Percentiles rank a stretch among this genome's conserved stretches.
Evolutionary conservation across 2,888 invertebrate species (phyloP).

Genomic region (Watsonalla binaria): DNA sequence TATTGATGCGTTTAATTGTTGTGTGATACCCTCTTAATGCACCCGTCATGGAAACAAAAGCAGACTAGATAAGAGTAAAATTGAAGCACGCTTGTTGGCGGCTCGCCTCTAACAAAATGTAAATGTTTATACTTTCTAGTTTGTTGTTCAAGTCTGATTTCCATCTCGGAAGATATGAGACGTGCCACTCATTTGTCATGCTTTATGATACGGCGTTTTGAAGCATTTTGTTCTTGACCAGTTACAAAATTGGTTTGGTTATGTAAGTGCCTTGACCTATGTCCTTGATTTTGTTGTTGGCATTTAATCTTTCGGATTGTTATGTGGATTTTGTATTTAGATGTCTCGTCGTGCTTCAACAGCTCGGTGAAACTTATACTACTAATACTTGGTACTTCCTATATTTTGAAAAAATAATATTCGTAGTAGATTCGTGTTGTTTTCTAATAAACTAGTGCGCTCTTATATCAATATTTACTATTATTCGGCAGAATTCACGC

Average conservation of each 20-base stretch:
- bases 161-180: constrained; percentile 52
- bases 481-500: too few species aligned
- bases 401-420: too few species aligned
- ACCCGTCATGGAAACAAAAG: constrained; percentile 78
- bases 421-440: too few species aligned
- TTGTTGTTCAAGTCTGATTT: constrained; percentile 50
- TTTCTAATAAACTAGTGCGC: too few species aligned
- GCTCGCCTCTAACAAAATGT: constrained; percentile 53
- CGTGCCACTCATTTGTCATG: constrained; percentile 72
- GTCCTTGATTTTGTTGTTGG: background rate
- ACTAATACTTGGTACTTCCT: too few species aligned
- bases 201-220: constrained; percentile 18
- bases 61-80: constrained; percentile 68
- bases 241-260: constrained; percentile 4
- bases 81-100: constrained; percentile 61
- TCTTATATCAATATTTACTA: too few species aligned
- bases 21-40: constrained; percentile 75
- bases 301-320: background rate
- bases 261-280: background rate
- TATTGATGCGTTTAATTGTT: constrained; percentile 75
- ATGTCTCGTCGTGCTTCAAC: too few species aligned
- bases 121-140: constrained; percentile 76
- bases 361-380: too few species aligned
- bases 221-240: constrained; percentile 20
- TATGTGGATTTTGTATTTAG: background rate